phyloP scores from a whole-genome alignment of 2,888 invertebrate genomes.

The Campoletis raptor region DNA sequence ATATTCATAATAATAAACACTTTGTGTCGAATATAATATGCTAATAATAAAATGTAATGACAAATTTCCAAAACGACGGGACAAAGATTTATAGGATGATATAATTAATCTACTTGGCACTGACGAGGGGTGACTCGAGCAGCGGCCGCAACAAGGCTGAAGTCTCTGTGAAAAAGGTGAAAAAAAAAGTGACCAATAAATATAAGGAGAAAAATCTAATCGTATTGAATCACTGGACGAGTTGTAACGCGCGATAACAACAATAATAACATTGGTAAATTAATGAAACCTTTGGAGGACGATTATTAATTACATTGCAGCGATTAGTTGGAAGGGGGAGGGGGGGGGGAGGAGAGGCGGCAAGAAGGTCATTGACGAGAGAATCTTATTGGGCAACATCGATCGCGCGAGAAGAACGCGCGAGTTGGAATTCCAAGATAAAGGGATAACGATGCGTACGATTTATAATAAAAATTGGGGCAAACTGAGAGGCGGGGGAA shows the following conservation, averaged over 20 bases:
- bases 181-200: neutral
- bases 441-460: neutral
- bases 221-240: neutral
- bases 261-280: neutral
- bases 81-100: slow-evolving; percentile 11
- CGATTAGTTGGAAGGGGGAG: neutral
- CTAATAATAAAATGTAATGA: slow-evolving; percentile 6
- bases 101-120: neutral
- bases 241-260: neutral
- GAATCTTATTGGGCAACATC: neutral
- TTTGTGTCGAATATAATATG: neutral
- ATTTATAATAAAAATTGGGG: neutral
- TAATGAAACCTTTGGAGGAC: neutral
- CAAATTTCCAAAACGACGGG: slow-evolving; percentile 21
- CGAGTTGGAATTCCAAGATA: neutral
- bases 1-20: neutral
- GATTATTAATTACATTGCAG: neutral
- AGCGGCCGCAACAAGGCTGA: neutral
- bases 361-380: neutral
- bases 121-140: neutral
- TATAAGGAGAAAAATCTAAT: neutral
- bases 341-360: neutral
- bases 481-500: neutral
- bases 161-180: neutral
- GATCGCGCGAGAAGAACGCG: neutral